phyloP scores from a whole-genome alignment of 2,888 invertebrate genomes.

The Byasa hedistus region DNA sequence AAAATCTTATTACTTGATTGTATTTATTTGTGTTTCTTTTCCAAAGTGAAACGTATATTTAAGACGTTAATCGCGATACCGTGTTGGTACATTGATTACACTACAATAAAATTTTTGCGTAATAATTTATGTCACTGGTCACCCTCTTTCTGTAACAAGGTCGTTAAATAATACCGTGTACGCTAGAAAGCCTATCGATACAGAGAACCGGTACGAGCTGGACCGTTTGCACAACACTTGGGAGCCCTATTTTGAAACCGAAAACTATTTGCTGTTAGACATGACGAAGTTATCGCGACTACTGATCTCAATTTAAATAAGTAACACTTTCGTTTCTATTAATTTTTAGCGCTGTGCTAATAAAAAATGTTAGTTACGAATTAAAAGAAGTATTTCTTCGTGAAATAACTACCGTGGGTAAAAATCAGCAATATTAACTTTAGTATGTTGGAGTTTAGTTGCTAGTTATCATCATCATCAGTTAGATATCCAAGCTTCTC shows the following conservation, averaged over 20 bases:
- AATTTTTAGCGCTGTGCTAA: background rate
- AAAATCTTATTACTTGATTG: too few species aligned
- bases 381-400: too few species aligned
- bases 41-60: background rate
- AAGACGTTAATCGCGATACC: background rate
- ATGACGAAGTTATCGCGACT: constrained; percentile 10
- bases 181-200: constrained; percentile 36
- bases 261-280: constrained; percentile 21
- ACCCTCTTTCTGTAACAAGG: constrained; percentile 20
- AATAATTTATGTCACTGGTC: constrained; percentile 6
- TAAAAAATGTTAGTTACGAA: background rate
- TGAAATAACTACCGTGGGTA: too few species aligned
- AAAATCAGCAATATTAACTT: too few species aligned
- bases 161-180: constrained; percentile 18
- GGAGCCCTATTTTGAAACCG: constrained; percentile 27
- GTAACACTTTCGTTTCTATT: constrained; percentile 18
- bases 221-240: constrained; percentile 33
- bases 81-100: background rate
- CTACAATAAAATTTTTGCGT: background rate
- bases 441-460: too few species aligned
- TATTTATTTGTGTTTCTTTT: too few species aligned
- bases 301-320: constrained; percentile 5
- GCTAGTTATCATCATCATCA: too few species aligned
- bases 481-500: too few species aligned
- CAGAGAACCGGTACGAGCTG: constrained; percentile 32